Evolutionary conservation across 2,888 invertebrate genomes (phyloP).

Genomic region (Caenorhabditis sp.): DNA sequence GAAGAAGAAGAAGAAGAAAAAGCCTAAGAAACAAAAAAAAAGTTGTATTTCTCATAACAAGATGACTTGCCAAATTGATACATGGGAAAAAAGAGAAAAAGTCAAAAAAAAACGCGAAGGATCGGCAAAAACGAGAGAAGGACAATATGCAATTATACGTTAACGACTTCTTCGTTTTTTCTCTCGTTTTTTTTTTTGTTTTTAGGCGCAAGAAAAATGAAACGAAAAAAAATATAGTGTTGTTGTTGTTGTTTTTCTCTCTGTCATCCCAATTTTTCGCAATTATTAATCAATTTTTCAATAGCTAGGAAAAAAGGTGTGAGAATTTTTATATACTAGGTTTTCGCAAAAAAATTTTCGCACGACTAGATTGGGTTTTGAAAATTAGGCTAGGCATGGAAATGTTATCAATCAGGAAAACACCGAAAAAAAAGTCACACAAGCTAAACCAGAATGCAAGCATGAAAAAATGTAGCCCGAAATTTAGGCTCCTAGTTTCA

Average conservation of each 20-base stretch:
- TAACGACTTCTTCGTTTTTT: slow-evolving; percentile 27
- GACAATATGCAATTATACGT: slow-evolving; percentile 39
- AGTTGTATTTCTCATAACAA: slow-evolving; percentile 4
- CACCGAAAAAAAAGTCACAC: too few species aligned
- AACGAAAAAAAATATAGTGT: not conserved
- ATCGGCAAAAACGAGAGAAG: not conserved
- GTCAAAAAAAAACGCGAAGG: slow-evolving; percentile 7
- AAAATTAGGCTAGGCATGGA: too few species aligned
- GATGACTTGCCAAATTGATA: not conserved
- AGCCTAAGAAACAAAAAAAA: slow-evolving; percentile 11
- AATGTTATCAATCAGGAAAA: too few species aligned
- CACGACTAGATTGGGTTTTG: too few species aligned
- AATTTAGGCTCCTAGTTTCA: too few species aligned
- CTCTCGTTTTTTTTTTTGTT: slow-evolving; percentile 2
- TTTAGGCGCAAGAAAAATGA: not conserved
- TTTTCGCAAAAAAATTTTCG: too few species aligned
- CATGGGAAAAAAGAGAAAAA: not conserved
- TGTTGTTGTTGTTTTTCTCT: not conserved
- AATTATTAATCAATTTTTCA: not conserved
- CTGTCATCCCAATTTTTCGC: not conserved
- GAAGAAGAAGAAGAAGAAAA: slow-evolving; percentile 6
- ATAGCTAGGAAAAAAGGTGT: too few species aligned
- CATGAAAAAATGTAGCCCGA: too few species aligned
- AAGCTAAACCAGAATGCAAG: too few species aligned
- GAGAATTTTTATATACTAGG: too few species aligned